Evolutionary conservation across 2,113 vertebrate species (phyloP).

Genomic region (Callospermophilus lateralis): DNA sequence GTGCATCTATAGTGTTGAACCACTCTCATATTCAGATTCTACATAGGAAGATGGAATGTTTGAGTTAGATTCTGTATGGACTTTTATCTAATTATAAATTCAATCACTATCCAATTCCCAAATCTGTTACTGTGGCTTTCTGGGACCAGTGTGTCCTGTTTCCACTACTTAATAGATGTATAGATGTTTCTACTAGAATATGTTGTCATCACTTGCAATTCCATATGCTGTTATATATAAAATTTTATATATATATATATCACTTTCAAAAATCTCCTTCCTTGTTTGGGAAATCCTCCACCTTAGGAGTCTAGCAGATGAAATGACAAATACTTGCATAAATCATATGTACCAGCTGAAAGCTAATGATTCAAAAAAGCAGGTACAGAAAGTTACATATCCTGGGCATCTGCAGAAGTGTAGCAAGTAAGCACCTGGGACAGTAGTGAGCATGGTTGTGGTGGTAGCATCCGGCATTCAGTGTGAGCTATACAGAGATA

Average conservation of each 20-base stretch:
- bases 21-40: background rate
- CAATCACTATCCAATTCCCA: background rate
- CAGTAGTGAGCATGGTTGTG: background rate
- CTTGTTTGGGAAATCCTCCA: background rate
- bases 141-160: background rate
- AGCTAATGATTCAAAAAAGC: background rate
- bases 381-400: background rate
- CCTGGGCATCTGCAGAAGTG: background rate
- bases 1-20: background rate
- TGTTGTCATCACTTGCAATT: constrained; percentile 11
- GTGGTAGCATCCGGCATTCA: background rate
- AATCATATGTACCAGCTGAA: background rate
- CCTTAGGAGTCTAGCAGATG: background rate
- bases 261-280: background rate
- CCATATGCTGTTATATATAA: background rate
- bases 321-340: constrained; percentile 13
- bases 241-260: no score
- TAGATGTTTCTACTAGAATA: background rate
- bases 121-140: background rate
- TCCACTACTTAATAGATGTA: background rate
- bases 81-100: background rate
- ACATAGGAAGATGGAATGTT: background rate
- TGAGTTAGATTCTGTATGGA: background rate
- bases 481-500: background rate
- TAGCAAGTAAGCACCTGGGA: background rate